Base-by-base conservation (phyloP, 53 echinoderm and acorn worm genomes). In the Mesocentrotus franciscanus region DNA sequence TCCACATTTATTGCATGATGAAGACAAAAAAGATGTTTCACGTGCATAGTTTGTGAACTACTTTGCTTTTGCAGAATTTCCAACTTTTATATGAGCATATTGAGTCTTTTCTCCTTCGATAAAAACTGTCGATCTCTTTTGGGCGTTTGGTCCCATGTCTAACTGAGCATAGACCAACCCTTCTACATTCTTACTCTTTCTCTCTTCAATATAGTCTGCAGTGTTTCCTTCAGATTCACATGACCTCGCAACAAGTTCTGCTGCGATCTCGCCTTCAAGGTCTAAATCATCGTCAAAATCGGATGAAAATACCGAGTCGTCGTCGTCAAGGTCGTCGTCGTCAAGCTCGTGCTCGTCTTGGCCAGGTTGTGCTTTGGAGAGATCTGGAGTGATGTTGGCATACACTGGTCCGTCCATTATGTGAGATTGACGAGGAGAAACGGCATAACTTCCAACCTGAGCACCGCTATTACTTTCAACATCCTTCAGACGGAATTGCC, bases 401-500 rank as follows among this genome's bases (percentile, higher is more conserved):
- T 94, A 94, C 0, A 94, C 94, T 12, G 94, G 94, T 24, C 94
- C 94, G 10, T 93, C 93, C 36, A 60, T 57, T 60, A 78, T 29
- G 18, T 93, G 92, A 9, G 71, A 72, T n/a, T 92, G 35, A 0
- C 72, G 39, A 3, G 92, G 92, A 15, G 42, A 55, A 20, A 92
- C 56, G 0, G 56, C 26, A 11, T 56, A 55, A 26, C 10, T 13
- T 26, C 27, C 64, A 29, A 33, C 39, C 18, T 39, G 34, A 4
- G 27, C 17, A 18, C 84, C 68, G 36, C 66, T 39, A 4, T 64
- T 85, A 12, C 49, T 62, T 34, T 94, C 96, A 22, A 98, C 96
- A 70, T 98, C 98, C 78, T 96, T 93, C 10, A 98, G 89, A 16
- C 96, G 96, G 75, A 96, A 95, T 27, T 97, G 96, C 98, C 98